A percentile compares a stretch with the other conserved stretches of the same genome.
Evolutionary conservation across 2,113 vertebrate genomes (phyloP).

Genomic region (Hucho hucho): DNA sequence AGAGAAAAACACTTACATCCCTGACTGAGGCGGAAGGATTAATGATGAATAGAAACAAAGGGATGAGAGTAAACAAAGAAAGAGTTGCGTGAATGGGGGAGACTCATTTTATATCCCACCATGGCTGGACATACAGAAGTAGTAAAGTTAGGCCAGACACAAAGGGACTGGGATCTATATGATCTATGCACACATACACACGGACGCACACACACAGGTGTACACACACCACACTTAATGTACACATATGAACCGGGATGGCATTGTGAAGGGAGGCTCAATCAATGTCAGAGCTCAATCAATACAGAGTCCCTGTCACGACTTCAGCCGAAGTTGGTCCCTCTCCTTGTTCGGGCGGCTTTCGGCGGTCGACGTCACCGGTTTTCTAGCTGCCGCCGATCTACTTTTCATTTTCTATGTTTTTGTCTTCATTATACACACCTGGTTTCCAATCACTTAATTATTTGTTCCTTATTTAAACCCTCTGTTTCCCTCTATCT

Average conservation of each 20-base stretch:
- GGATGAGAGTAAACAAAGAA: conserved; percentile 53
- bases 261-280: conserved; percentile 73
- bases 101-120: conserved; percentile 35
- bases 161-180: conserved; percentile 41
- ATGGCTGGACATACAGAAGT: conserved; percentile 55
- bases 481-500: too few species aligned
- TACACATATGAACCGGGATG: conserved; percentile 23
- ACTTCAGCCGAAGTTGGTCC: too few species aligned
- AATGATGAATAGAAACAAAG: conserved; percentile 36
- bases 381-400: too few species aligned
- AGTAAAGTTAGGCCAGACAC: conserved; percentile 51
- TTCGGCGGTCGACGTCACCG: too few species aligned
- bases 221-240: conserved; percentile 20
- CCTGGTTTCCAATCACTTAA: too few species aligned
- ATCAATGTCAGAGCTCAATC: conserved; percentile 79
- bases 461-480: too few species aligned
- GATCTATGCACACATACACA: background rate
- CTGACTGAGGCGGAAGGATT: conserved; percentile 38
- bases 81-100: conserved; percentile 5
- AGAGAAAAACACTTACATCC: background rate
- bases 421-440: too few species aligned
- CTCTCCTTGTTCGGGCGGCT: too few species aligned
- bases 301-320: conserved; percentile 75
- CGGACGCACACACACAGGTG: conserved; percentile 12
- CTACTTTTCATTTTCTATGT: too few species aligned